Evolutionary conservation across 2,888 invertebrate species (phyloP), one percentile per base, ranked within the genome.

Genomic region (Homarus gammarus): DNA sequence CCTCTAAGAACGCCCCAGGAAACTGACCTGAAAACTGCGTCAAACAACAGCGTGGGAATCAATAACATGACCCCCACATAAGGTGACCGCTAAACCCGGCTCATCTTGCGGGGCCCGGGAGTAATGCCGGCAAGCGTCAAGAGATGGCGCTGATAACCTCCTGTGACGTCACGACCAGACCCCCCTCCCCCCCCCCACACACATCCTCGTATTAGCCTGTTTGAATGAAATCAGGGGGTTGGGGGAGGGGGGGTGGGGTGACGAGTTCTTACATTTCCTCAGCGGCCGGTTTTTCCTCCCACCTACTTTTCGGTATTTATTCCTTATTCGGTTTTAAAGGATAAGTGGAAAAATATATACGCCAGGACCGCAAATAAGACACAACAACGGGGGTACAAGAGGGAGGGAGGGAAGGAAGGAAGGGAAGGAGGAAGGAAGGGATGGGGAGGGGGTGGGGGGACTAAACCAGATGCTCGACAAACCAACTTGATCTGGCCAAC

Each of bases 151-250:
- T 75, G 75, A 75, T 75, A 75, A 38, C 38, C 73, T 36, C 75
- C 75, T 75, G 40, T 40, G 70, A 70, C 70, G 75, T 73, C 73
- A 73, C 73, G 73, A 18, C 22, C 38, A 73, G 73, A 15, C 40
- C 15, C 44, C 75, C 40, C 75, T 40, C 75, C 22, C 75, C 73
- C 12, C 12, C 56, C 56, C 56, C 3, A 3, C 15, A n/a, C n/a
- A n/a, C n/a, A n/a, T n/a, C n/a, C 70, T 70, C 36, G 36, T 36
- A 70, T 70, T 44, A 40, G 44, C 75, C 75, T 40, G 44, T 75
- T 75, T 75, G 75, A 75, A 75, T 75, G 75, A 75, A 75, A 75
- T 75, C 75, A 75, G n/a, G 73, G 73, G 73, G 38, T 38, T 2
- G 5, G 73, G 73, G 40, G 22, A 18, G 73, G n/a, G 18, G 70